A percentile compares a stretch with the other conserved stretches of the same genome.
phyloP scores from a whole-genome alignment of 2,888 invertebrate genomes.

The Acholoe squamosa region DNA sequence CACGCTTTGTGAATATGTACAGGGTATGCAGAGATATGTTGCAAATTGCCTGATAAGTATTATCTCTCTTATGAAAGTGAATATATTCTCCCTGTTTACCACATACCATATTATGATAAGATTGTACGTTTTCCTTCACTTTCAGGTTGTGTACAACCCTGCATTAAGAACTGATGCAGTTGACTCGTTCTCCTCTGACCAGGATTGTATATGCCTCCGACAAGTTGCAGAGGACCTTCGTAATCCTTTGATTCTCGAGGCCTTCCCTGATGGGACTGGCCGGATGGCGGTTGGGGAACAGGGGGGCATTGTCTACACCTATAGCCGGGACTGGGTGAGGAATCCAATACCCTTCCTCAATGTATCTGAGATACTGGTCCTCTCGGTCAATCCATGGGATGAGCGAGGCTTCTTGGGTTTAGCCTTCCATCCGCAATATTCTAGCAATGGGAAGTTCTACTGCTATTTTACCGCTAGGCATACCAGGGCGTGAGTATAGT shows the following conservation, averaged over 20 bases:
- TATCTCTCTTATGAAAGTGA: no score
- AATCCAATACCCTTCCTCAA: conserved; percentile 72
- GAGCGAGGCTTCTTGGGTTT: conserved; percentile 76
- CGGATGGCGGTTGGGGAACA: conserved; percentile 78
- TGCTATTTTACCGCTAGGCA: conserved; percentile 69
- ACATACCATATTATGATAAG: no score
- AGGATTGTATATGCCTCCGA: conserved; percentile 77
- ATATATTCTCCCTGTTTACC: no score
- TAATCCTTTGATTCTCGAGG: conserved; percentile 76
- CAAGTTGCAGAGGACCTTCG: conserved; percentile 68
- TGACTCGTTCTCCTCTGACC: conserved; percentile 67
- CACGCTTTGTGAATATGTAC: no score
- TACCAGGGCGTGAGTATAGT: no score
- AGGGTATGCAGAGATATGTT: no score
- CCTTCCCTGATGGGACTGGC: conserved; percentile 74
- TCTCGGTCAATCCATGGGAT: conserved; percentile 69
- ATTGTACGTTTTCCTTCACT: no score
- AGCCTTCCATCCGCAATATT: conserved; percentile 75
- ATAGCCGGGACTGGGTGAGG: conserved; percentile 69
- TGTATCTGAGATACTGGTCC: conserved; percentile 67
- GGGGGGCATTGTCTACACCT: conserved; percentile 73
- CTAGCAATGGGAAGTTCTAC: conserved; percentile 75
- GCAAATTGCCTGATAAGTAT: no score
- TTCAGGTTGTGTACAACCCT: no score
- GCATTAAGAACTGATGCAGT: no score